Percentiles rank a stretch among this genome's conserved stretches.
phyloP scores from a whole-genome alignment of 2,888 invertebrate genomes.

The Aplocera efformata region DNA sequence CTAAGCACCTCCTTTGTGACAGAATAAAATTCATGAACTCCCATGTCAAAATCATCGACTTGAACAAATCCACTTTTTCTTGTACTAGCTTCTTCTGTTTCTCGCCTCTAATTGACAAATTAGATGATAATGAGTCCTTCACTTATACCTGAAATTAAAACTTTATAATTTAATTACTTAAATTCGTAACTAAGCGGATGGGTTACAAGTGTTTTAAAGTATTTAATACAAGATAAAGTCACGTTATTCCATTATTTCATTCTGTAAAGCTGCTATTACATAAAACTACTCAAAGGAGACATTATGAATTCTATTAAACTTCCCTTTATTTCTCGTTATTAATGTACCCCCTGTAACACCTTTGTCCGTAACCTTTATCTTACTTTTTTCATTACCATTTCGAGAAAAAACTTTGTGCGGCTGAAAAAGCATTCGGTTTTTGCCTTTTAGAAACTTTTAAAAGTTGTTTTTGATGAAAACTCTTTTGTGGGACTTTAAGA shows the following conservation, averaged over 20 bases:
- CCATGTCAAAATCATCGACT: too few species aligned
- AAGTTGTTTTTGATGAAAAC: slow-evolving; percentile 31
- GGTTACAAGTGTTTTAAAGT: too few species aligned
- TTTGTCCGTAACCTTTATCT: slow-evolving; percentile 30
- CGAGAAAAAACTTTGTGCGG: slow-evolving; percentile 28
- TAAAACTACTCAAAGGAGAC: slow-evolving; percentile 18
- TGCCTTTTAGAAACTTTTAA: slow-evolving; percentile 23
- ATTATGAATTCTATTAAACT: slow-evolving; percentile 30
- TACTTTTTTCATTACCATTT: slow-evolving; percentile 33
- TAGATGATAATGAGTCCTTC: too few species aligned
- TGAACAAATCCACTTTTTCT: too few species aligned
- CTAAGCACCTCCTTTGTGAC: too few species aligned
- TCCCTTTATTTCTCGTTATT: slow-evolving; percentile 25
- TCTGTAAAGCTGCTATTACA: slow-evolving; percentile 24
- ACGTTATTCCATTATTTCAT: slow-evolving; percentile 22
- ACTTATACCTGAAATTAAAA: too few species aligned
- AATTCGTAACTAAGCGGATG: too few species aligned
- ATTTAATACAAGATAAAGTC: slow-evolving; percentile 18
- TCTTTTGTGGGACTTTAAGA: slow-evolving; percentile 27
- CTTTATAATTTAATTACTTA: too few species aligned
- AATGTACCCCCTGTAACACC: slow-evolving; percentile 29
- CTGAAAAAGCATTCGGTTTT: slow-evolving; percentile 30
- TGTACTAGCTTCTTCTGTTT: too few species aligned
- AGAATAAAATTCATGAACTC: too few species aligned
- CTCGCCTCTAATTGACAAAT: too few species aligned